Evolutionary conservation across 2,797 vertebrate species (phyloP), one percentile per base, ranked within the genome.

Genomic region (Champsocephalus esox): DNA sequence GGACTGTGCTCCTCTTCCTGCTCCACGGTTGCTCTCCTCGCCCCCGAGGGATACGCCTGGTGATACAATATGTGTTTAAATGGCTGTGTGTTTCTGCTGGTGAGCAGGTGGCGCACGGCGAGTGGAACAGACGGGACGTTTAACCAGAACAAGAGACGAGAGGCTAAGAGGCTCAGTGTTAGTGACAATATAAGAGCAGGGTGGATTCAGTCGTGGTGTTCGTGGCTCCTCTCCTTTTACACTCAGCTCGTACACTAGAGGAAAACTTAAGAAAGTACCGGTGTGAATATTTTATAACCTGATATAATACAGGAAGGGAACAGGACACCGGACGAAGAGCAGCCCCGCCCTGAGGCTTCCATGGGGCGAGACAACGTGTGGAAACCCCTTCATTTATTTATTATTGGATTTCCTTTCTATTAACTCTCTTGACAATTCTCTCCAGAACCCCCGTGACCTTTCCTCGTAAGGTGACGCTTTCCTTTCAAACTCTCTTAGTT

Each of bases 241-340:
- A 50, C 58, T 24, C 50, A 1, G 32, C 17, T 38, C 1, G 12
- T 80, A 64, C 72, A 75, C 56, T 17, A 56, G 17, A 76, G 50
- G 50, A 46, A n/a, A n/a, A 7, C 57, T 66, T 71, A 67, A 85
- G 82, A 87, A 75, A 78, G 80, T 60, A 14, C 21, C 69, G 44
- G 77, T 59, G 81, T 89, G 38, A 90, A 92, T 89, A 83, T 87
- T 90, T 89, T 34, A 90, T 89, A 38, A 76, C 50, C 44, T 57
- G 13, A 75, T 82, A 70, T 79, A 79, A 86, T 77, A 51, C 79
- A 80, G 61, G 76, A 66, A 38, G 62, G 72, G 63, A 88, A 90
- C 48, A 28, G 41, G 71, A 90, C 81, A 86, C 77, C 58, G 6
- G 44, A 4, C 60, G 16, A 12, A 50, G 73, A 58, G 70, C 48